Evolutionary conservation across 2,797 vertebrate genomes (phyloP).

Genomic region (Hypotaenidia okinawae): DNA sequence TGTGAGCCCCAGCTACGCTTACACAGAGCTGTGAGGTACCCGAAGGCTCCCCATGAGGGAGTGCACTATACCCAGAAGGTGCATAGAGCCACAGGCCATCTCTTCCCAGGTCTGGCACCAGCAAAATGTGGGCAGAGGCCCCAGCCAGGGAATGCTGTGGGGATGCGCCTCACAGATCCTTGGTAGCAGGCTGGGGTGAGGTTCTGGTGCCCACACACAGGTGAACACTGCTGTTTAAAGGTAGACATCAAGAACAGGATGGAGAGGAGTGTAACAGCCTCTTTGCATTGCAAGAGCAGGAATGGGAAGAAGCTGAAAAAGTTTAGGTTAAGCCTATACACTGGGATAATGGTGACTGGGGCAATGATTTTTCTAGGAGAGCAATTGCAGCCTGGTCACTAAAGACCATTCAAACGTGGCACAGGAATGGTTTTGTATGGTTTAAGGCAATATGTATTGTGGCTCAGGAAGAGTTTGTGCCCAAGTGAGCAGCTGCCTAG

Average conservation of each 20-base stretch:
- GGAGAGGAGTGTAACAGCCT: not conserved
- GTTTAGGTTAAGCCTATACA: not conserved
- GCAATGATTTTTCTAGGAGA: not conserved
- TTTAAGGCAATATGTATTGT: not conserved
- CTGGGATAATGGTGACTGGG: no score
- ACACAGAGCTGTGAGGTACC: rapidly evolving
- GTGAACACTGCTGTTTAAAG: rapidly evolving
- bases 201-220: not conserved
- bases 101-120: rapidly evolving
- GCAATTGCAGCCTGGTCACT: not conserved
- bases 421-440: rapidly evolving
- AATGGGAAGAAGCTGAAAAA: not conserved
- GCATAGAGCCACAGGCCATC: rapidly evolving
- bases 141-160: rapidly evolving
- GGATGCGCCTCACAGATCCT: rapidly evolving
- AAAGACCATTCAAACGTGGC: not conserved
- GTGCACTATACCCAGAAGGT: rapidly evolving
- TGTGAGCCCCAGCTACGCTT: not conserved
- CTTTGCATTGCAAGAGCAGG: not conserved
- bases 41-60: rapidly evolving
- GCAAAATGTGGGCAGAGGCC: not conserved
- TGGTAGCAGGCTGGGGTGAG: not conserved
- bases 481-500: not conserved
- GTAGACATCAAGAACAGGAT: rapidly evolving
- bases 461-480: not conserved